Conservation (phyloP, 2,888 invertebrate species). For the Syrphus vitripennis region DNA sequence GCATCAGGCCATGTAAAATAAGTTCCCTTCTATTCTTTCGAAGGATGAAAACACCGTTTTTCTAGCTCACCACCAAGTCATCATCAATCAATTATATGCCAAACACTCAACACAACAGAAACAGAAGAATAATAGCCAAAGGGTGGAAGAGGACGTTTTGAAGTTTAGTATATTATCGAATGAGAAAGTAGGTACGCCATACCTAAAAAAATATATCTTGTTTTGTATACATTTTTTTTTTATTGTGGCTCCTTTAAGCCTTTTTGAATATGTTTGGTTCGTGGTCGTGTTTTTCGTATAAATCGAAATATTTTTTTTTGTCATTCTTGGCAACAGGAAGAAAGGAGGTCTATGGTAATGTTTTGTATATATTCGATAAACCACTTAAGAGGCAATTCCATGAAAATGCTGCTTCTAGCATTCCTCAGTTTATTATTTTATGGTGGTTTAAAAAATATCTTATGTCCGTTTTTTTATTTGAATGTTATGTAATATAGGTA, state of each 20-base stretch:
- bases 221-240: constrained; percentile 9
- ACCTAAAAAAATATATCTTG: constrained; percentile 9
- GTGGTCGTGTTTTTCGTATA: neutral
- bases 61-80: neutral
- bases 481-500: too few relatives aligned
- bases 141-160: neutral
- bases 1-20: neutral
- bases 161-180: constrained; percentile 44
- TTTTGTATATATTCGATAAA: too few relatives aligned
- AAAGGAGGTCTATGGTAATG: constrained; percentile 29
- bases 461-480: too few relatives aligned
- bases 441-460: too few relatives aligned
- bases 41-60: neutral
- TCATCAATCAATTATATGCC: constrained; percentile 51
- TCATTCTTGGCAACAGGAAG: neutral
- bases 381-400: constrained; percentile 55
- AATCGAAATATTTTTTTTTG: neutral
- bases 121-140: neutral
- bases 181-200: constrained; percentile 18
- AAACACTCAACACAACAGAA: constrained; percentile 15
- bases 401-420: neutral
- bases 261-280: neutral
- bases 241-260: constrained; percentile 12
- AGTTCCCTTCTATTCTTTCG: neutral
- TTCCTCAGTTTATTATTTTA: too few relatives aligned